Conservation (phyloP, 1,140 invertebrate genomes). For the Grapholita molesta region DNA sequence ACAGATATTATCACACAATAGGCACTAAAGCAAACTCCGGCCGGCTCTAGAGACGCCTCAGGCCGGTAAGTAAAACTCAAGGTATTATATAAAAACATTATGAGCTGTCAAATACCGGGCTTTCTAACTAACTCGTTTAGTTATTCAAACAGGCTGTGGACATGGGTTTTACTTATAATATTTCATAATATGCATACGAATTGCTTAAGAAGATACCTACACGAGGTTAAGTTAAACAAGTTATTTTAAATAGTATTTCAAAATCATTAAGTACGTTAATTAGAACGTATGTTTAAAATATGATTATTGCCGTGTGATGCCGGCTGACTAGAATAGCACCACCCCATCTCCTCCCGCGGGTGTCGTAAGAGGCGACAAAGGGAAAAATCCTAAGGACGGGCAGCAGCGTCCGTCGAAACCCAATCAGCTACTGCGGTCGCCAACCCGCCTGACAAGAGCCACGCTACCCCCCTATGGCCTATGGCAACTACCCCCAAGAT, state of each 20-base stretch:
- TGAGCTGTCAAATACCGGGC: background rate
- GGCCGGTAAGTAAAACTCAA: background rate
- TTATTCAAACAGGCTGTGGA: background rate
- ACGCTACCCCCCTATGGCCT: too few relatives aligned
- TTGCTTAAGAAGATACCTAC: background rate
- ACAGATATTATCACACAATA: background rate
- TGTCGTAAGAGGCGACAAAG: too few relatives aligned
- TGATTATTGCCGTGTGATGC: too few relatives aligned
- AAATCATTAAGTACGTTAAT: background rate
- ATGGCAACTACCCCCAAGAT: too few relatives aligned
- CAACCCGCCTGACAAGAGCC: too few relatives aligned
- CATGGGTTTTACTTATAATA: conserved; percentile 10
- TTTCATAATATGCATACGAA: conserved; percentile 1
- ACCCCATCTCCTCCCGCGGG: too few relatives aligned
- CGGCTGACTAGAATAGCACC: too few relatives aligned
- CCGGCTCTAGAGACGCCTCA: background rate
- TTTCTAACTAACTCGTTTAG: conserved; percentile 10
- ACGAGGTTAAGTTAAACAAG: background rate
- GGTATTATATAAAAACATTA: conserved; percentile 1
- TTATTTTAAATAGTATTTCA: background rate
- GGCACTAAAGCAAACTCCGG: background rate
- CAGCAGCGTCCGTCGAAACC: too few relatives aligned
- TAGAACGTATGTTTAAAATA: too few relatives aligned
- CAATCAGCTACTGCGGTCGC: too few relatives aligned
- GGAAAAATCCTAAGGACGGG: too few relatives aligned